Conservation (phyloP, 92 coral and sea anemone species). For the Porites lobata region DNA sequence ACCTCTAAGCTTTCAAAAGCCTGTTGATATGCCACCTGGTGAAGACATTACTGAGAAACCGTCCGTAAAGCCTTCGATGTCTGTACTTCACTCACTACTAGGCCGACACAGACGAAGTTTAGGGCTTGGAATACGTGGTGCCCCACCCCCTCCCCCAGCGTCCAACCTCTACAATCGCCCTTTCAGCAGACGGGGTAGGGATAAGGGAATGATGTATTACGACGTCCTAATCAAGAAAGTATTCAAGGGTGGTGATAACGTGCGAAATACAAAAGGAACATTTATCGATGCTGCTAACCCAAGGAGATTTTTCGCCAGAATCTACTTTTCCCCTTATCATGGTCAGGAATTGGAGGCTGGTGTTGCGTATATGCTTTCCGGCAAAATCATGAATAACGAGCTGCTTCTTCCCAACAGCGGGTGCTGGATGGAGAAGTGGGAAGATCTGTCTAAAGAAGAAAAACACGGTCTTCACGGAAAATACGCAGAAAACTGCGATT, state of each 20-base stretch:
- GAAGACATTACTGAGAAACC: neutral
- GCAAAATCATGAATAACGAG: conserved; percentile 70
- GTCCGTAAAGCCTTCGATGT: neutral
- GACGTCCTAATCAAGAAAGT: conserved; percentile 71
- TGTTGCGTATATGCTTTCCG: conserved; percentile 78
- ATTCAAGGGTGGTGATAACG: conserved; percentile 62
- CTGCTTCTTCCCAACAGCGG: conserved; percentile 65
- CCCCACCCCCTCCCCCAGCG: conserved; percentile 20
- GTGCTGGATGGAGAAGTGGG: conserved; percentile 73
- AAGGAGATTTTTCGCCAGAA: conserved; percentile 45
- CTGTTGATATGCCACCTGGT: conserved; percentile 21
- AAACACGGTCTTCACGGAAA: conserved; percentile 62
- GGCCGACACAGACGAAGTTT: conserved; percentile 34
- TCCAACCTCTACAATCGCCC: neutral
- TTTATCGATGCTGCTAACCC: conserved; percentile 39
- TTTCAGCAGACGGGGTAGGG: neutral
- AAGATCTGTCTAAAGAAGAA: conserved; percentile 57
- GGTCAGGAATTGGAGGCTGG: conserved; percentile 58
- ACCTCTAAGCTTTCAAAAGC: neutral
- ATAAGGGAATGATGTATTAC: conserved; percentile 49
- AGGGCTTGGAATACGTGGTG: conserved; percentile 18
- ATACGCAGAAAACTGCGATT: conserved; percentile 74
- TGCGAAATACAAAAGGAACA: conserved; percentile 37
- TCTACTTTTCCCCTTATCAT: conserved; percentile 48
- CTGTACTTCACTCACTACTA: neutral